These are phyloP conservation scores for Carcharodon carcharias DNA, from an alignment of 2,797 vertebrate genomes.

Conservation along the genomic window DNA sequence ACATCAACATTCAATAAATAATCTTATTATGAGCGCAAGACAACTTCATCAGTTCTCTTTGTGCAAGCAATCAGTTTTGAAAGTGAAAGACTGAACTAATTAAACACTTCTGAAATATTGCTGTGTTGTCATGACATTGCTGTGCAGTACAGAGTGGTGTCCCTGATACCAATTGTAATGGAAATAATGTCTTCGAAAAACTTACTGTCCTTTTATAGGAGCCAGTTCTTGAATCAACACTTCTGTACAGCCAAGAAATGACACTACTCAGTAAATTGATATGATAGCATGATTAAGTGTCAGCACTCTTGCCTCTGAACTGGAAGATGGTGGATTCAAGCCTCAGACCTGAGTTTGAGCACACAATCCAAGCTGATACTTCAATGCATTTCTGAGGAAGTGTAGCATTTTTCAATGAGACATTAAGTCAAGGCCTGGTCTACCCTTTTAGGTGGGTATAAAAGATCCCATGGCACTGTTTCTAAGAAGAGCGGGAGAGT, in stretches of 20 bases:
- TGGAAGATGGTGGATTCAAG: neutral
- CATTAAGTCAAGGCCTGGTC: no score
- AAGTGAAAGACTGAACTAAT: neutral
- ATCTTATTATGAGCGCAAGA: neutral
- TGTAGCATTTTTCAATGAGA: neutral
- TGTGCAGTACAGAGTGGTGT: neutral
- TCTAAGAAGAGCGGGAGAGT: no score
- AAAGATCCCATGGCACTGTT: no score
- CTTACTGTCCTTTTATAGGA: neutral
- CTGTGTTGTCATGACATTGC: neutral
- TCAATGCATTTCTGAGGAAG: neutral
- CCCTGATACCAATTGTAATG: neutral
- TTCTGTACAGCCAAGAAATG: neutral
- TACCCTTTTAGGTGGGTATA: no score
- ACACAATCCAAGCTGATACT: neutral
- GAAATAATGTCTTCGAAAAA: neutral
- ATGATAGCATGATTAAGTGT: neutral
- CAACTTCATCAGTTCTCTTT: neutral
- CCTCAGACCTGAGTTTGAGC: neutral
- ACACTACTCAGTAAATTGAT: neutral
- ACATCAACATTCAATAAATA: neutral
- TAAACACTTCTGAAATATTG: neutral
- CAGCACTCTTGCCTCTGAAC: neutral
- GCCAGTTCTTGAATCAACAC: neutral
- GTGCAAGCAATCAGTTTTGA: neutral